These are phyloP conservation scores for Andrena hattorfiana DNA, from an alignment of 2,888 invertebrate genomes.

Conservation along the genomic window DNA sequence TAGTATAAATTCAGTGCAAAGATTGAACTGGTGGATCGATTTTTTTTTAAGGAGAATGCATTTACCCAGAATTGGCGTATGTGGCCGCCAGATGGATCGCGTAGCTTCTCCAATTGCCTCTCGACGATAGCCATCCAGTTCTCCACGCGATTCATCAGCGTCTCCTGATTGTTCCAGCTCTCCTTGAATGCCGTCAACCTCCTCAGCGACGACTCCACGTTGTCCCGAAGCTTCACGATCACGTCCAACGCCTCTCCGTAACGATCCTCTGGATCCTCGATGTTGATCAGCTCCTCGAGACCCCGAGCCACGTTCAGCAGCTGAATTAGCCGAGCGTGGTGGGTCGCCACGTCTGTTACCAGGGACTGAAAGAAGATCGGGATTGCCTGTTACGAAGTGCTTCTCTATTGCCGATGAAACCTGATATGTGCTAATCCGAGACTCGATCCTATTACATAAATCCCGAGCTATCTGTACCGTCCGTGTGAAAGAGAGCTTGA, in stretches of 20 bases:
- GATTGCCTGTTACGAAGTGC: background rate
- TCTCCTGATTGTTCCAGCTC: constrained; percentile 91
- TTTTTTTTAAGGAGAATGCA: background rate
- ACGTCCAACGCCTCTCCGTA: constrained; percentile 91
- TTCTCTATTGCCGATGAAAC: background rate
- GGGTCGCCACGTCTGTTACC: constrained; percentile 92
- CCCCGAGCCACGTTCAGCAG: constrained; percentile 90
- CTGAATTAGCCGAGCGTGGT: constrained; percentile 92
- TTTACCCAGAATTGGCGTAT: constrained; percentile 93
- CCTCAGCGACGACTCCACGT: constrained; percentile 90
- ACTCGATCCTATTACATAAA: constrained; percentile 10
- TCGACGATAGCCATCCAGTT: constrained; percentile 92
- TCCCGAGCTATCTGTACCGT: background rate
- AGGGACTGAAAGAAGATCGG: constrained; percentile 87
- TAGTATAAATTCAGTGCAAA: background rate
- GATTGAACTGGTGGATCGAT: background rate
- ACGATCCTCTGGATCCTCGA: constrained; percentile 90
- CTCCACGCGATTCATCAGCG: constrained; percentile 90
- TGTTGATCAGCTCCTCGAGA: constrained; percentile 90
- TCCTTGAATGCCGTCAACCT: constrained; percentile 91
- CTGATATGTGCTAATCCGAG: background rate
- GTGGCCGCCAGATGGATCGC: constrained; percentile 89
- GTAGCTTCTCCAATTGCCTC: constrained; percentile 89
- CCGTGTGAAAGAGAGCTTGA: background rate
- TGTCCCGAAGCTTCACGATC: constrained; percentile 90